These are phyloP conservation scores for Lymantria dispar DNA, from an alignment of 2,888 invertebrate genomes.

Conservation along the genomic window DNA sequence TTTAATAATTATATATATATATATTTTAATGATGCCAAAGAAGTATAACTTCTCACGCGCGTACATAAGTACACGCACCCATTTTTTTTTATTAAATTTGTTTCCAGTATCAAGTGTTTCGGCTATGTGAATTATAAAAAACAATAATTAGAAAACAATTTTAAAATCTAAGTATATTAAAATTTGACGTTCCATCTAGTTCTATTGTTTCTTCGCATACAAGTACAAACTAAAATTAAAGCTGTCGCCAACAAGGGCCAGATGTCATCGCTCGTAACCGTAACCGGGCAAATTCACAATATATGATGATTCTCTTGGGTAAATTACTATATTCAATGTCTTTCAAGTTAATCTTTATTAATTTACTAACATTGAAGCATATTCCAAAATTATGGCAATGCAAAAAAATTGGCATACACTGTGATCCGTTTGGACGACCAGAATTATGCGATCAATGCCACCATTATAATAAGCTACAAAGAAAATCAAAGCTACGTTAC, in stretches of 20 bases:
- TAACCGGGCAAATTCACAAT: slow-evolving; percentile 33
- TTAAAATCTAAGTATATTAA: no score
- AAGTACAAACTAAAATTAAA: slow-evolving; percentile 58
- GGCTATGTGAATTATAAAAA: no score
- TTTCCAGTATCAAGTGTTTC: no score
- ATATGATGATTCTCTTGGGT: slow-evolving; percentile 52
- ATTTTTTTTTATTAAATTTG: no score
- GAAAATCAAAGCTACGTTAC: neutral
- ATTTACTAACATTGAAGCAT: slow-evolving; percentile 4
- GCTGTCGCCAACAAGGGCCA: slow-evolving; percentile 44
- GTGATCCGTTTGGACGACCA: neutral
- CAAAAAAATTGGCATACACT: no score
- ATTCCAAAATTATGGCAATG: no score
- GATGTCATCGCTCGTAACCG: slow-evolving; percentile 44
- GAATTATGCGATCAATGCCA: neutral
- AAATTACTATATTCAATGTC: slow-evolving; percentile 46
- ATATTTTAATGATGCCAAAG: no score
- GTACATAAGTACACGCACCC: no score
- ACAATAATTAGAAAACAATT: no score
- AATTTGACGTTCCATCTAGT: slow-evolving; percentile 18
- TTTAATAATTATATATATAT: no score
- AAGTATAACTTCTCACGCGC: no score
- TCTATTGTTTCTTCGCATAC: slow-evolving; percentile 18
- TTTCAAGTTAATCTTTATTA: slow-evolving; percentile 41
- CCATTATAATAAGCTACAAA: neutral